These are phyloP conservation scores for Cordilura impudica DNA, from an alignment of 2,888 invertebrate species.

Conservation along the genomic window DNA sequence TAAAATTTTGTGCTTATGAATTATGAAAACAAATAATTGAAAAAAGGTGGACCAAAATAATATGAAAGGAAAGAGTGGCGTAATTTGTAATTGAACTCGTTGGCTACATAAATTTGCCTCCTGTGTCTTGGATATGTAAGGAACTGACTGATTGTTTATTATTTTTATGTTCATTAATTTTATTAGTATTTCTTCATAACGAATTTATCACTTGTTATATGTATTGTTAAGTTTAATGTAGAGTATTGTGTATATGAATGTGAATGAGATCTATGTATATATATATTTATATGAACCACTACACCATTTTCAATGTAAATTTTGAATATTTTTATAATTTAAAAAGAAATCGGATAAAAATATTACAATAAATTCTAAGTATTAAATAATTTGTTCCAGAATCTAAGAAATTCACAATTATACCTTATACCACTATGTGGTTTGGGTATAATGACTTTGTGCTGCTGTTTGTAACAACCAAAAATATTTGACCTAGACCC, in stretches of 20 bases:
- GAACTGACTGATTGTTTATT: slow-evolving; percentile 42
- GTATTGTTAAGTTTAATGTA: slow-evolving; percentile 18
- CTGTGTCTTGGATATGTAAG: slow-evolving; percentile 11
- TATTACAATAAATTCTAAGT: no score
- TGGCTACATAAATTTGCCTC: slow-evolving; percentile 10
- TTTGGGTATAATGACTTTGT: no score
- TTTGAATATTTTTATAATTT: no score
- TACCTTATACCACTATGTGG: no score
- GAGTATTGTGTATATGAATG: not conserved
- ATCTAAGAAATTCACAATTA: no score
- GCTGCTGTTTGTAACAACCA: no score
- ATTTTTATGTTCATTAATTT: not conserved
- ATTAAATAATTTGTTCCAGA: no score
- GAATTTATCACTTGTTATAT: slow-evolving; percentile 6
- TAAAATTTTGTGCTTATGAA: not conserved
- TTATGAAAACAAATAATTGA: slow-evolving; percentile 28
- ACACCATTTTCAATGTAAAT: not conserved
- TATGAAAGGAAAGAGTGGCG: slow-evolving; percentile 6
- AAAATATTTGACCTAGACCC: no score
- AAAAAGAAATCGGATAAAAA: no score
- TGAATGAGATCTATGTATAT: not conserved
- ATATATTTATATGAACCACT: not conserved
- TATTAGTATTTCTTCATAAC: slow-evolving; percentile 1
- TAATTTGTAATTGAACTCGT: slow-evolving; percentile 24
- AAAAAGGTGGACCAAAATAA: slow-evolving; percentile 1